Percentiles rank a stretch among this genome's conserved stretches.
Evolutionary conservation across 2,113 vertebrate species (phyloP).

Genomic region (Pristiophorus japonicus): DNA sequence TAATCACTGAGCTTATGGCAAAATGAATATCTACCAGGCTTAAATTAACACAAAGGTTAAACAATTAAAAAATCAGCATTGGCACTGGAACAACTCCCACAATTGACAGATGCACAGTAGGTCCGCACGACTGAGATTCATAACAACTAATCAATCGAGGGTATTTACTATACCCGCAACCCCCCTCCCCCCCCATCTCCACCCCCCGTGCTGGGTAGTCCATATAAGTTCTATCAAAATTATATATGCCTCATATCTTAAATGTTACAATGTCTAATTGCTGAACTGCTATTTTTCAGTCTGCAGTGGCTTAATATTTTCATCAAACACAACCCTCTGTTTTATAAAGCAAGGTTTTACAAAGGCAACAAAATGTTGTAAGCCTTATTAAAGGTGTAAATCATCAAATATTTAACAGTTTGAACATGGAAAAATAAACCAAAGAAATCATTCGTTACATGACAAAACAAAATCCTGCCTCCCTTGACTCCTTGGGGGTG

Average conservation of each 20-base stretch:
- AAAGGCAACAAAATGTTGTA: not conserved
- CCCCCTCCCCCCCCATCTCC: too few relatives aligned
- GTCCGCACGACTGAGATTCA: not conserved
- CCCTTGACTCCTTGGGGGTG: not conserved
- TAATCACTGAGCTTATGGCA: not conserved
- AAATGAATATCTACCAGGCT: not conserved
- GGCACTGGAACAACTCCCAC: too few relatives aligned
- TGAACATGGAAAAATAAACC: not conserved
- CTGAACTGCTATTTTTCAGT: not conserved
- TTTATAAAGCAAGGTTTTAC: not conserved
- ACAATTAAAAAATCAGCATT: not conserved
- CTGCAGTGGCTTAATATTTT: not conserved
- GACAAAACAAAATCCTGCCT: not conserved
- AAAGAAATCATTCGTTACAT: not conserved
- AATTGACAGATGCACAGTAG: not conserved
- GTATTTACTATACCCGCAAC: not conserved
- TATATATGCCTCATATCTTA: not conserved
- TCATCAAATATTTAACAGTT: not conserved
- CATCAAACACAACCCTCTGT: not conserved
- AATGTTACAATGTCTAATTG: not conserved
- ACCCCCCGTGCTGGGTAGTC: too few relatives aligned
- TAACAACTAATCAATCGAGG: not conserved
- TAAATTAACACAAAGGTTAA: constrained; percentile 22
- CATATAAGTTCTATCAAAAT: not conserved
- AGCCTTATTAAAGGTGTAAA: not conserved